Conservation (phyloP, 2,113 vertebrate species). For the Paralichthys olivaceus region DNA sequence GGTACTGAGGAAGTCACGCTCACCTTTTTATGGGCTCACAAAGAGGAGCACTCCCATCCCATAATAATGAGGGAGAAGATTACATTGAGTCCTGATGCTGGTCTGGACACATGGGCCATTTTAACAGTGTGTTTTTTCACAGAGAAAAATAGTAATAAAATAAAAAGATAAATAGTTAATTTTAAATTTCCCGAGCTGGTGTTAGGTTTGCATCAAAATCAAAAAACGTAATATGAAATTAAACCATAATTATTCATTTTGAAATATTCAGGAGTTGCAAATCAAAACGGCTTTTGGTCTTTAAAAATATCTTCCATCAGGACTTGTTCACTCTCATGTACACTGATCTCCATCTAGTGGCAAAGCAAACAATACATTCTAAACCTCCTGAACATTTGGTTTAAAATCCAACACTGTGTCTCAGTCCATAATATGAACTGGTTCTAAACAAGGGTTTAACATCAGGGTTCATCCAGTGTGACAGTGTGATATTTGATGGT, state of each 20-base stretch:
- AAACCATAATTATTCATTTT: too few species aligned
- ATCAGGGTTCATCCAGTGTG: too few species aligned
- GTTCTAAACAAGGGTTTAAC: too few species aligned
- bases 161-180: not conserved
- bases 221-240: too few species aligned
- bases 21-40: conserved; percentile 66
- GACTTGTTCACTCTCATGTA: not conserved
- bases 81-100: not conserved
- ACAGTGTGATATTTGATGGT: too few species aligned
- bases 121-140: not conserved
- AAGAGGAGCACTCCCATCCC: conserved; percentile 37
- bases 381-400: not conserved
- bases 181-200: not conserved
- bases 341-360: conserved; percentile 62
- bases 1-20: conserved; percentile 70
- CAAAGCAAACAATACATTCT: not conserved
- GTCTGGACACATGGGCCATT: not conserved
- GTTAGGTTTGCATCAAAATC: not conserved
- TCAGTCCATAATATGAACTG: not conserved
- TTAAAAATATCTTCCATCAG: too few species aligned
- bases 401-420: not conserved
- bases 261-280: not conserved
- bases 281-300: not conserved
- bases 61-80: conserved; percentile 26
- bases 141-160: too few species aligned